Conservation (phyloP, 1,140 invertebrate genomes). For the Rhopalosiphum maidis region DNA sequence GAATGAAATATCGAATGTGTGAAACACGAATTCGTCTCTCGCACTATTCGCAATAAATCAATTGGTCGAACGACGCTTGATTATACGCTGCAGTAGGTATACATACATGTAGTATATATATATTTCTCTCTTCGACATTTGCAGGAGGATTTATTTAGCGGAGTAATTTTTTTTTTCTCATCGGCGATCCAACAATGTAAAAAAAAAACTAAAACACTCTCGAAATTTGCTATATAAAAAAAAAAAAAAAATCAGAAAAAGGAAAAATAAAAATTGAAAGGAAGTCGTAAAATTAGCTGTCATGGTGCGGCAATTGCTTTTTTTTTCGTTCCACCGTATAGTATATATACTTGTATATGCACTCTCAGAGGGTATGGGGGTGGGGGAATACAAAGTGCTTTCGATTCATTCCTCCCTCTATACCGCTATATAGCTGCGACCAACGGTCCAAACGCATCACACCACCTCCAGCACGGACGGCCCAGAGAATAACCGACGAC, state of each 20-base stretch:
- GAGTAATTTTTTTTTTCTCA: not conserved
- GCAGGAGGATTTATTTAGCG: not conserved
- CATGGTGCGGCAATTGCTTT: conserved; percentile 7
- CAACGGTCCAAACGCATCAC: not conserved
- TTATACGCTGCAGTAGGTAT: not conserved
- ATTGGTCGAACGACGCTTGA: not conserved
- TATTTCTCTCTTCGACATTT: not conserved
- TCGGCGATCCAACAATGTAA: not conserved
- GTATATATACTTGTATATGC: not conserved
- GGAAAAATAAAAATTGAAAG: conserved; percentile 14
- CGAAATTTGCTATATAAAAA: not conserved
- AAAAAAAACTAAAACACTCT: not conserved
- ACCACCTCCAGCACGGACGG: not conserved
- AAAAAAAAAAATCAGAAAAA: not conserved
- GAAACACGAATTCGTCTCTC: not conserved
- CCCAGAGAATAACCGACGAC: not conserved
- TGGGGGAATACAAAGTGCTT: conserved; percentile 24
- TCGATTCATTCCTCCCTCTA: not conserved
- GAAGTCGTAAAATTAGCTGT: conserved; percentile 22
- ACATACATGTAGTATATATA: not conserved
- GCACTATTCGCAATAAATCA: conserved; percentile 26
- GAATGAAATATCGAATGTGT: conserved; percentile 11
- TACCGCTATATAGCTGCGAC: not conserved
- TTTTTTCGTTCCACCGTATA: not conserved
- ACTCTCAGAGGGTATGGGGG: not conserved